Evolutionary conservation across 2,888 invertebrate species (phyloP), one percentile per base, ranked within the genome.

Genomic region (Cephonodes hylas): DNA sequence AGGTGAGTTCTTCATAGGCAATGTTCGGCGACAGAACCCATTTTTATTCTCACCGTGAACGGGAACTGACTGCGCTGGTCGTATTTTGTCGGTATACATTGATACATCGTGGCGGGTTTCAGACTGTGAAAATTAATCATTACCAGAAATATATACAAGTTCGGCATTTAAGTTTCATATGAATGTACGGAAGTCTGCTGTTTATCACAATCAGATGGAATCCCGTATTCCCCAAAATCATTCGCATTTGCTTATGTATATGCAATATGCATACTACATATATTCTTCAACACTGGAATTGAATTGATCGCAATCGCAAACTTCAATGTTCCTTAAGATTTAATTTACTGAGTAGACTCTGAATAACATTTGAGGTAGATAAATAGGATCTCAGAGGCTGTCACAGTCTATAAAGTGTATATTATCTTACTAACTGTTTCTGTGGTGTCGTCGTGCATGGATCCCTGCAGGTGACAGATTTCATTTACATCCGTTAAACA

Each of bases 401-500:
- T 8, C 13, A 42, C 4, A 45, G 8, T 8, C 20, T 10, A 1
- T 18, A 22, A 45, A 20, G 4, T 45, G 18, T 44, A 1, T n/a
- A 25, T 25, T 18, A 42, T 57, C n/a, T 18, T 60, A 81, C 84
- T 79, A 78, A 89, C 87, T 70, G 83, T 86, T 74, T 81, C 79
- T 42, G 84, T 84, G 20, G 69, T 64, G 46, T 68, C 75, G 59
- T 88, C 82, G 6, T 72, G 75, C 71, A 86, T 73, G 10, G 80
- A 71, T 60, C 72, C 69, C 2, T 81, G 79, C 3, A 89, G 69
- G 62, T 65, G 63, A 61, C 75, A 77, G 3, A 89, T 62, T 25
- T 88, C 79, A 58, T 86, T 81, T 8, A 85, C 81, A 0, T 77
- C 82, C 1, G 86, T 76, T 15, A 83, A 59, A 56, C 88, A 89